Percentiles rank a stretch among this genome's conserved stretches.
Evolutionary conservation across 2,888 invertebrate species (phyloP).

Genomic region (Phortica okadai): DNA sequence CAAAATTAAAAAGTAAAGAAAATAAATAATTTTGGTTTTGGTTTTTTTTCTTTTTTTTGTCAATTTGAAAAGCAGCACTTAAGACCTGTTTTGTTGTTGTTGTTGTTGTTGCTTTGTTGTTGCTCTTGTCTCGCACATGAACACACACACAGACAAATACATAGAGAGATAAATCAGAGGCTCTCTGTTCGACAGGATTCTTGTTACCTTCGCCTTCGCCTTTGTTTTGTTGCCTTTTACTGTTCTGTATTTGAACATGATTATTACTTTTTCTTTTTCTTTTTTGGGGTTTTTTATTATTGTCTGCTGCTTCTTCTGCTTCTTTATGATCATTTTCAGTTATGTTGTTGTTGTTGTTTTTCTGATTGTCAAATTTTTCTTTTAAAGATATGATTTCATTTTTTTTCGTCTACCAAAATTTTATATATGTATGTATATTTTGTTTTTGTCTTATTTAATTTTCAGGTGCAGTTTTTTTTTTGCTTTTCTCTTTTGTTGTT

Average conservation of each 20-base stretch:
- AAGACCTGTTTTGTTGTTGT: slow-evolving; percentile 60
- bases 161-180: slow-evolving; percentile 53
- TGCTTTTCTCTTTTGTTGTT: no score
- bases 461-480: no score
- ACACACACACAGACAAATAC: neutral
- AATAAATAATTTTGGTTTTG: neutral
- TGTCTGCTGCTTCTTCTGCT: neutral
- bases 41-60: slow-evolving; percentile 39
- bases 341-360: neutral
- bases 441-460: no score
- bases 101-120: slow-evolving; percentile 51
- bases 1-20: slow-evolving; percentile 10
- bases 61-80: slow-evolving; percentile 54
- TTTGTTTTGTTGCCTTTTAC: slow-evolving; percentile 50
- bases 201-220: slow-evolving; percentile 42
- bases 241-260: neutral
- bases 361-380: neutral
- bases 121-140: slow-evolving; percentile 48
- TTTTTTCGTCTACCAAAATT: no score
- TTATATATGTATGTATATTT: no score
- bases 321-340: neutral
- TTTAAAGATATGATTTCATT: no score
- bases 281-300: slow-evolving; percentile 41
- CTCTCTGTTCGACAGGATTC: slow-evolving; percentile 34
- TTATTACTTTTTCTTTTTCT: slow-evolving; percentile 21